Conservation (phyloP, 2,797 vertebrate genomes). For the Argentina silus region DNA sequence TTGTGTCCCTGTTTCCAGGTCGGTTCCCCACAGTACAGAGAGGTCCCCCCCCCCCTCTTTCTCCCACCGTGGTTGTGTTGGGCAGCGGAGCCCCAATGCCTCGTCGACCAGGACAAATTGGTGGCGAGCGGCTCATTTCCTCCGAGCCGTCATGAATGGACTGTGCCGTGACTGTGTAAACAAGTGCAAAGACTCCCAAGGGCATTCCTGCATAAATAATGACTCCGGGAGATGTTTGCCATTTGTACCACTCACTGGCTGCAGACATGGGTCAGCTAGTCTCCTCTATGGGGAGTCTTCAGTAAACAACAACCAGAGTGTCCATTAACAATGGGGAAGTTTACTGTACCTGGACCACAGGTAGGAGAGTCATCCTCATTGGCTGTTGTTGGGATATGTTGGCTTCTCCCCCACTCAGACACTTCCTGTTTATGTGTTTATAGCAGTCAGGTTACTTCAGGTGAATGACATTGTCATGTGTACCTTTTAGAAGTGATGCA, state of each 20-base stretch:
- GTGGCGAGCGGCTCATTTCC: slow-evolving; percentile 79
- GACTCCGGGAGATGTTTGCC: slow-evolving; percentile 69
- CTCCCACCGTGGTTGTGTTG: slow-evolving; percentile 50
- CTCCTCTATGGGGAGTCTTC: slow-evolving; percentile 68
- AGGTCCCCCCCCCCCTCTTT: background rate
- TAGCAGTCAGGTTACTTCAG: background rate
- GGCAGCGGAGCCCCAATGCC: slow-evolving; percentile 62
- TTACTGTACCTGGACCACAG: slow-evolving; percentile 57
- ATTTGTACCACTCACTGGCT: slow-evolving; percentile 67
- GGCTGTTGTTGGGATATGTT: slow-evolving; percentile 24
- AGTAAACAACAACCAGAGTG: slow-evolving; percentile 63
- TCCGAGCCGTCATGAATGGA: slow-evolving; percentile 70
- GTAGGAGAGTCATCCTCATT: slow-evolving; percentile 37
- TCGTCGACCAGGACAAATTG: slow-evolving; percentile 76
- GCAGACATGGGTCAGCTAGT: slow-evolving; percentile 72
- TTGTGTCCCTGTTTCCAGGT: slow-evolving; percentile 66
- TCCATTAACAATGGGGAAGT: slow-evolving; percentile 52
- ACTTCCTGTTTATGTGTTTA: background rate
- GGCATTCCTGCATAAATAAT: slow-evolving; percentile 77
- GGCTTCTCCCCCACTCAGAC: background rate
- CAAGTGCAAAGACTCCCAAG: slow-evolving; percentile 77
- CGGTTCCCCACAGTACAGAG: slow-evolving; percentile 52
- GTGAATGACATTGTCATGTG: background rate
- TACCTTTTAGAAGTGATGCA: background rate
- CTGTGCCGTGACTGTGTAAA: slow-evolving; percentile 73